Evolutionary conservation across 2,113 vertebrate genomes (phyloP).

Genomic region (Miniopterus natalensis): DNA sequence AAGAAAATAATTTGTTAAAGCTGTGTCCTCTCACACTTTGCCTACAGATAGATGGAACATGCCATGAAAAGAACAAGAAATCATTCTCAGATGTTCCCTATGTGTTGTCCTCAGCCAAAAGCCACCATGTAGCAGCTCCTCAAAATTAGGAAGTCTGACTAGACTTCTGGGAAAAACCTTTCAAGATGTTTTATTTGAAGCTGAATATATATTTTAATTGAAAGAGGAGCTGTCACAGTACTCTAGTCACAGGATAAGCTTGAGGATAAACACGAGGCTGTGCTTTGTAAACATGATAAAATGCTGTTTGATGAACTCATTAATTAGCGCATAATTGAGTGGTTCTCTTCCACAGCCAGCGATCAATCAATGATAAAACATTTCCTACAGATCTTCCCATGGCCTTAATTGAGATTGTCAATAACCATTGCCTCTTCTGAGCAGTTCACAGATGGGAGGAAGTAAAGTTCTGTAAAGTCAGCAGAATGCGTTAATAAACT

Average conservation of each 20-base stretch:
- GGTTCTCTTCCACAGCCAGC: neutral
- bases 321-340: constrained; percentile 23
- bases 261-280: neutral
- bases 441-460: neutral
- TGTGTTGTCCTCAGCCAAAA: neutral
- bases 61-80: constrained; percentile 33
- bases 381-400: neutral
- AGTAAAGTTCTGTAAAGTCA: neutral
- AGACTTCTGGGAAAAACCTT: constrained; percentile 47
- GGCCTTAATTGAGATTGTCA: neutral
- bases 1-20: constrained; percentile 65
- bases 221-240: neutral
- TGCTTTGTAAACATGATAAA: neutral
- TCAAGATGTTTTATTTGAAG: constrained; percentile 28
- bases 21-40: constrained; percentile 35
- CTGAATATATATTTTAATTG: neutral
- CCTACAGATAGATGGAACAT: constrained; percentile 28
- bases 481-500: too few relatives aligned
- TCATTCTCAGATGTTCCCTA: constrained; percentile 53
- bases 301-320: neutral
- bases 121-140: neutral
- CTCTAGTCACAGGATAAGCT: neutral
- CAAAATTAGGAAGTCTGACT: constrained; percentile 20
- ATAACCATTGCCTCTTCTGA: neutral
- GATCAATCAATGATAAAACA: neutral